Base-by-base conservation (phyloP, 2,797 vertebrate species). In the Paratrypauchen microcephalus region DNA sequence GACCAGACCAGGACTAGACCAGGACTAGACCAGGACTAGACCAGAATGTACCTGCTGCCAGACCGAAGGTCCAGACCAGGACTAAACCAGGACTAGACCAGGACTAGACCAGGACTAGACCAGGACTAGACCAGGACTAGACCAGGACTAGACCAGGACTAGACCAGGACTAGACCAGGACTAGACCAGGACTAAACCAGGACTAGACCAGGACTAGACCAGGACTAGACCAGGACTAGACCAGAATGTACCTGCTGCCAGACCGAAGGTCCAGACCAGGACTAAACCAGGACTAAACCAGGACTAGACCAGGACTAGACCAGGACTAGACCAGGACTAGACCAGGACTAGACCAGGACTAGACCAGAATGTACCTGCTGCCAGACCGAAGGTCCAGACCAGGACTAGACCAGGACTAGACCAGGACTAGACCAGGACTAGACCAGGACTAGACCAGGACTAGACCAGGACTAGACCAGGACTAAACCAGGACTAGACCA, bases 1-100 rank as follows among this genome's bases (percentile, higher is more conserved):
- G 28, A 93, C 57, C 19, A 11, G 9, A 13, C 23, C 54, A 12
- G 24, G 26, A 56, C 54, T 56, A 15, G 9, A 13, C 54, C 54
- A 56, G 21, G n/a, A n/a, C n/a, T n/a, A 3, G 45, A 16, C 21
- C 23, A 23, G 54, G 24, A 8, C 55, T n/a, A n/a, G n/a, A n/a
- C n/a, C n/a, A n/a, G n/a, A n/a, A n/a, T n/a, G n/a, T n/a, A n/a
- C n/a, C n/a, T n/a, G n/a, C n/a, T n/a, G n/a, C n/a, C n/a, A n/a
- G n/a, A n/a, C n/a, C n/a, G n/a, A n/a, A n/a, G n/a, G n/a, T n/a
- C 54, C 5, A 15, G 12, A 56, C 54, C 23, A 24, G 23, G 54
- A 5, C 57, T n/a, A n/a, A 19, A n/a, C 30, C 32, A 12, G 18
- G 59, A 5, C 59, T 23, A 21, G 23, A 21, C 19, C 19, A 12